Conservation (phyloP, 2,888 invertebrate species). For the Pseudeuparius sepicola region DNA sequence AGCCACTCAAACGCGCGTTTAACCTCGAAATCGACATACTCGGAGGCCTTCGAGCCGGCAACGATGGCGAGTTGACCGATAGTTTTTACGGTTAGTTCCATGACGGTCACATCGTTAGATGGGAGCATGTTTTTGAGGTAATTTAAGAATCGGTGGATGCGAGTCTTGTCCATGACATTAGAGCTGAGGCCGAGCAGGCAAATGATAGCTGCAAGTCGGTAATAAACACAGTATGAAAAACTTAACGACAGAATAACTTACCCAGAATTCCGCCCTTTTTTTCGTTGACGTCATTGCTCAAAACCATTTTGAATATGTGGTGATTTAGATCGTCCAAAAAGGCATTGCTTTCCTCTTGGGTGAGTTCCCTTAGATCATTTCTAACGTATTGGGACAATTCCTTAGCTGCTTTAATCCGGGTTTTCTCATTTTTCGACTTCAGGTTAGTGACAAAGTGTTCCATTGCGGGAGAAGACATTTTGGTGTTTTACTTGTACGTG, state of each 20-base stretch:
- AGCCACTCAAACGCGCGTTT: constrained; percentile 95
- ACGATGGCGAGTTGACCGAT: constrained; percentile 86
- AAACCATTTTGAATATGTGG: constrained; percentile 93
- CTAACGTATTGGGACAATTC: constrained; percentile 86
- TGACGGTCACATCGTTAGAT: constrained; percentile 83
- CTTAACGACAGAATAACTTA: too few species aligned
- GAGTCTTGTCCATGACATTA: too few species aligned
- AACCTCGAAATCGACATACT: constrained; percentile 97
- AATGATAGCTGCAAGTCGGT: too few species aligned
- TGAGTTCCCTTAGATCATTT: constrained; percentile 81
- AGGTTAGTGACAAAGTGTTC: constrained; percentile 76
- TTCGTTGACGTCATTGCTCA: constrained; percentile 84
- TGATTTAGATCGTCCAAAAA: constrained; percentile 94
- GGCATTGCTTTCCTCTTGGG: constrained; percentile 78
- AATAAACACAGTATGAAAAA: too few species aligned
- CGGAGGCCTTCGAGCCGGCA: constrained; percentile 88
- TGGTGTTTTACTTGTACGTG: too few species aligned
- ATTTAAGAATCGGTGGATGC: constrained; percentile 87
- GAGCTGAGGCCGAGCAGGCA: too few species aligned
- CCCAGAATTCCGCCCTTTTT: constrained; percentile 93
- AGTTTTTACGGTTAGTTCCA: constrained; percentile 94
- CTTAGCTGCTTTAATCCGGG: constrained; percentile 74
- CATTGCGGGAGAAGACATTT: constrained; percentile 56
- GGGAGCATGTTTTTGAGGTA: constrained; percentile 83
- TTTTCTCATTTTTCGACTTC: constrained; percentile 80